Base-by-base conservation (phyloP, 2,888 invertebrate species). In the Andrena flavipes region DNA sequence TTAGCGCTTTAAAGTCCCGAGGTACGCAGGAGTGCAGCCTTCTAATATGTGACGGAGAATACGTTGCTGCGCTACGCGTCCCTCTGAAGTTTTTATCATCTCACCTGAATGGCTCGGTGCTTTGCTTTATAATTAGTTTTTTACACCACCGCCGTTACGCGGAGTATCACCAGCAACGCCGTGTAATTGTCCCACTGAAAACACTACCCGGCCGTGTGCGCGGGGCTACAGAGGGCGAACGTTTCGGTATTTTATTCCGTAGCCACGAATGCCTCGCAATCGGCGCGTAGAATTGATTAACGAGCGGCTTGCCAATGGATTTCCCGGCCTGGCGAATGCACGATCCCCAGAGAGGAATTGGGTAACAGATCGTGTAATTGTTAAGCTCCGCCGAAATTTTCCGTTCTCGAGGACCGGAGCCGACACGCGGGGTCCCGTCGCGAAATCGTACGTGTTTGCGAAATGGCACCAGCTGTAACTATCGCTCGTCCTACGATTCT, bases 281-380 rank as follows among this genome's bases (percentile, higher is more conserved):
- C 78, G 74, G 63, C 76, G 80, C 82, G 70, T 68, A 68, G 77
- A 82, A 88, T 84, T 86, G 87, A 88, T 88, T 82, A 87, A 87
- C 86, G 87, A 87, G 69, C 65, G 70, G 76, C 63, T 80, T 74
- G 80, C 77, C 81, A 75, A 80, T 87, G 74, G 75, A 87, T 82
- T 88, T 88, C 65, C 69, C 84, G 69, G 51, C 33, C 73, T 69
- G 67, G 49, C 76, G 73, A 63, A 64, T 64, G 30, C 59, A 30
- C 69, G 69, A 76, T 80, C 83, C 70, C 76, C 56, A n/a, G 74
- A 62, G 56, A 69, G 76, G 63, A 83, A 77, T 88, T 80, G 85
- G 65, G 81, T 86, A 80, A 88, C 82, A 79, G 82, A 82, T 88
- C 78, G 81, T 81, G 77, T 84, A 88, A 88, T 88, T 87, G 87